Evolutionary conservation across 2,797 vertebrate species (phyloP), one percentile per base, ranked within the genome.

Genomic region (Notamacropus eugenii): DNA sequence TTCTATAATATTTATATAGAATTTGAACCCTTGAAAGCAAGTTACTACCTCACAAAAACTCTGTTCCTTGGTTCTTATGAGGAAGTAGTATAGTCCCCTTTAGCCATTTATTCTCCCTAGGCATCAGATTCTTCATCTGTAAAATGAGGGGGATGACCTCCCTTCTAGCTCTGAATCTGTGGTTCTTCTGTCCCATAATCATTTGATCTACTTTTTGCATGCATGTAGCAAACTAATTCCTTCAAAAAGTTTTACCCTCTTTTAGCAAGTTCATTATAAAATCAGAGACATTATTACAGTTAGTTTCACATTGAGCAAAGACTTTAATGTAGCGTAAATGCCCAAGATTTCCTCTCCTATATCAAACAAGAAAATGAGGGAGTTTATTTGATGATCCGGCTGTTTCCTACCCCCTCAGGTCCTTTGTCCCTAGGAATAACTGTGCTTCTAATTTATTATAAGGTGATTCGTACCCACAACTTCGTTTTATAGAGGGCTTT

Each of bases 371-470:
- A 87, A 87, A 27, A 11, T 50, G 74, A 34, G 0, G 28, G 31
- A 28, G 55, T 27, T 2, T 0, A 0, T 40, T 40, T 40, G 4
- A 0, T 27, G 57, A n/a, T 54, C 19, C 90, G 22, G 1, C 0
- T 0, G 1, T 9, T n/a, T 40, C 50, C 55, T 34, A 19, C 90
- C 54, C 31, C 22, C 12, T 12, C 0, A 0, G 55, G 52, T 16
- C 3, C 11, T 34, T 29, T 87, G 57, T 14, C 55, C n/a, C 54
- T 46, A 90, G 24, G 1, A 87, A 87, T 50, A 87, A 87, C 0
- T 50, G 74, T 87, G 40, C n/a, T 46, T 82, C 40, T 87, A 87
- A 50, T 50, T 27, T 87, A 87, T 87, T 46, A 1, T 10, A 24
- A 50, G 40, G 9, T 27, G 74, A 87, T 87, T 50, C 3, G 10